Base-by-base conservation (phyloP, 2,888 invertebrate genomes). In the Troides helena region DNA sequence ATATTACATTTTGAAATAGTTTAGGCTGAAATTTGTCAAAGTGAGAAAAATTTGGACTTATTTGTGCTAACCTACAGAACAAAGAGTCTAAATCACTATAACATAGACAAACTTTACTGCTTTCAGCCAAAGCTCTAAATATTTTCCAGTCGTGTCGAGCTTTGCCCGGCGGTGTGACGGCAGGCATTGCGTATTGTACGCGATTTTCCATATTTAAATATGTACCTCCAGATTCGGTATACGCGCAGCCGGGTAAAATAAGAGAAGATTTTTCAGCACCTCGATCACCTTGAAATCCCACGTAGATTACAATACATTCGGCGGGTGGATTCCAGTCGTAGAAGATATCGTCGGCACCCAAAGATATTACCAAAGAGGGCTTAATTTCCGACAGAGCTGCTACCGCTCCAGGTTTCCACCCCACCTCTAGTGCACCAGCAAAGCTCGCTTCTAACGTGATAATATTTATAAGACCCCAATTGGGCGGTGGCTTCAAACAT, bases 71-170 rank as follows among this genome's bases (percentile, higher is more conserved):
- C 67, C 92, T 82, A 50, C 75, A 74, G 59, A 78, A 78, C 21
- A 92, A 74, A 1, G 84, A 78, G 58, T 71, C 73, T 25, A 78
- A 72, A 70, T 91, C 88, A 57, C 77, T 76, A 65, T 91, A 92
- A 71, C 73, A 79, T 56, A 90, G 69, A 68, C 78, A 77, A 30
- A 88, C 68, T 1, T 83, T 81, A 60, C 82, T 79, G 69, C 83
- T 89, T 72, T 90, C 89, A 0, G 89, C 88, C 21, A 92, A 70
- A 1, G 92, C 92, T 56, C 89, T 83, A 74, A 99, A 94, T 75
- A 99, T 98, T 91, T 99, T 99, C 99, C 99, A 99, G 85, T 99
- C 99, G 75, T 96, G 96, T 60, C 99, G 95, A 0, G 99, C 99
- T 86, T 96, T 93, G 23, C 99, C 98, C 0, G 99, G 99, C 0